These are phyloP conservation scores for Diachrysia chrysitis DNA, from an alignment of 2,888 invertebrate species.

Conservation along the genomic window DNA sequence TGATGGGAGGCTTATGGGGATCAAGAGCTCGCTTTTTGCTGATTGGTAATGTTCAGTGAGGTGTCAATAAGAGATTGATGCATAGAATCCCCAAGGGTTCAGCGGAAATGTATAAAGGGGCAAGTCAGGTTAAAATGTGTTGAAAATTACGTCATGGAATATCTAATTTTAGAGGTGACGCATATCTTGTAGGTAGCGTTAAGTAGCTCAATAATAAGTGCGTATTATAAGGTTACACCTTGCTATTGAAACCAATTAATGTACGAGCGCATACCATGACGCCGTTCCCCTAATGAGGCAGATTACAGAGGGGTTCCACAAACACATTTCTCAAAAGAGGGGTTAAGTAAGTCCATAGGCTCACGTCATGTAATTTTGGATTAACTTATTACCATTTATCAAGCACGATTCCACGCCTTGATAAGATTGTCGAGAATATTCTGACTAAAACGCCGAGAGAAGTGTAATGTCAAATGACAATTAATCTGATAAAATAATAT, in stretches of 20 bases:
- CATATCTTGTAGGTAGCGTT: background rate
- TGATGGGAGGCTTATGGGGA: conserved; percentile 18
- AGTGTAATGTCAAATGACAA: background rate
- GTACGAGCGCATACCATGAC: conserved; percentile 1
- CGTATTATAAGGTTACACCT: too few species aligned
- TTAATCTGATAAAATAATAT: background rate
- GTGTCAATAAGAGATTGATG: conserved; percentile 31
- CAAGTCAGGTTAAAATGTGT: background rate
- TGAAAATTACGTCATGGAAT: background rate
- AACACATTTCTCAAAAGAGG: conserved; percentile 4
- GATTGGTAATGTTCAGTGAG: conserved; percentile 40
- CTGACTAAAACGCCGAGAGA: background rate
- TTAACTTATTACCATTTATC: conserved; percentile 4
- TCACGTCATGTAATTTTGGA: conserved; percentile 1
- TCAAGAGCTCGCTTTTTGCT: conserved; percentile 26
- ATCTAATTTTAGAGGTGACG: background rate
- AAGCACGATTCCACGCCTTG: background rate
- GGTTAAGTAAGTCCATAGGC: background rate
- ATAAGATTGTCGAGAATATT: background rate
- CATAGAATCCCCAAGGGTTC: conserved; percentile 4
- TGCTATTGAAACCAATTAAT: background rate
- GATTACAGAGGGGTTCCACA: conserved; percentile 2
- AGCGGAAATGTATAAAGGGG: background rate
- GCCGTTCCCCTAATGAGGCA: conserved; percentile 2
- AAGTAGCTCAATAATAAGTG: too few species aligned